Conservation (phyloP, 2,888 invertebrate genomes). For the Micoletzkya japonica region DNA sequence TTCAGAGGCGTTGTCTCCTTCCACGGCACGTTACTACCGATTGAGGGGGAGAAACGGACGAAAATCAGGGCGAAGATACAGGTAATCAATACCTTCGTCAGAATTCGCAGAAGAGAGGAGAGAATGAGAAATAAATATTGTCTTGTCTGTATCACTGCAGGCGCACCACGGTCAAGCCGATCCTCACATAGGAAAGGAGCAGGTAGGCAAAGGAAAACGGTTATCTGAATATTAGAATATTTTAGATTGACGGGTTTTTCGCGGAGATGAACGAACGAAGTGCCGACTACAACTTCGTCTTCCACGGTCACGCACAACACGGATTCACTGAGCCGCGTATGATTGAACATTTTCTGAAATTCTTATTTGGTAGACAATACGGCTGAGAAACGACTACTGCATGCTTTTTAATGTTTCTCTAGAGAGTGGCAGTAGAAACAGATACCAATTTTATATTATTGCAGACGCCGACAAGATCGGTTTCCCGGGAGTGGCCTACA, state of each 20-base stretch:
- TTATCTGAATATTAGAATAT: not conserved
- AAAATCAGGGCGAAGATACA: conserved; percentile 37
- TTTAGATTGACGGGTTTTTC: conserved; percentile 39
- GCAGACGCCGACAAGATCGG: conserved; percentile 10
- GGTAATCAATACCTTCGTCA: conserved; percentile 24
- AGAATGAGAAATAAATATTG: not conserved
- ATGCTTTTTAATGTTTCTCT: too few relatives aligned
- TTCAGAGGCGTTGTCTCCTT: conserved; percentile 49
- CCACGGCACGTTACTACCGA: conserved; percentile 55
- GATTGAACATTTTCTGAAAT: too few relatives aligned
- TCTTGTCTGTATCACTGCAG: conserved; percentile 23
- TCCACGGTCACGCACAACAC: conserved; percentile 52
- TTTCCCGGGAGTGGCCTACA: conserved; percentile 21
- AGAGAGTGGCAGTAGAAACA: too few relatives aligned
- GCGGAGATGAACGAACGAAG: conserved; percentile 48
- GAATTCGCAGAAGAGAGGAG: not conserved
- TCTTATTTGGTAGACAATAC: conserved; percentile 7
- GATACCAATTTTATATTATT: not conserved
- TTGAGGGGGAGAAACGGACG: conserved; percentile 38
- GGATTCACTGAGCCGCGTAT: conserved; percentile 49
- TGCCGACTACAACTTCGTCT: conserved; percentile 50
- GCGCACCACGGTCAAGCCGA: conserved; percentile 57
- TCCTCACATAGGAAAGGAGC: conserved; percentile 39
- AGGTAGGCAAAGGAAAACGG: conserved; percentile 23
- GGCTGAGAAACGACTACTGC: not conserved